Evolutionary conservation across 2,113 vertebrate species (phyloP).

Genomic region (Platysternon megacephalum): DNA sequence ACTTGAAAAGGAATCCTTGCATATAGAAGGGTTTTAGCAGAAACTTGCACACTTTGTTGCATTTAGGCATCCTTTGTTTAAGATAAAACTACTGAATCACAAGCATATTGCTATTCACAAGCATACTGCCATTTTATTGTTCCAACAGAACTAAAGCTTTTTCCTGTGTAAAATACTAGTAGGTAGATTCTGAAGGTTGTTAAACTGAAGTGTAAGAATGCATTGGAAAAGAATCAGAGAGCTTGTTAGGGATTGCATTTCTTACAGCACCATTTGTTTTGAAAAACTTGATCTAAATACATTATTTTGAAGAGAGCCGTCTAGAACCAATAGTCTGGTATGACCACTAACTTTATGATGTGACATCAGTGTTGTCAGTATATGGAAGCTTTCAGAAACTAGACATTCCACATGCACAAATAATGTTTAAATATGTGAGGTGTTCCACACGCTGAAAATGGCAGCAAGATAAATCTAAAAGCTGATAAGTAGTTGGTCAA

Average conservation of each 20-base stretch:
- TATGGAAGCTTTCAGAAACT: background rate
- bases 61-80: background rate
- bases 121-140: background rate
- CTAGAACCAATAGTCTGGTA: background rate
- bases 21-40: background rate
- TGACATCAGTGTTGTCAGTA: background rate
- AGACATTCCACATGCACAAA: background rate
- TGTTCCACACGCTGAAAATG: background rate
- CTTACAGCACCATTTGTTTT: rapidly evolving
- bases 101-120: background rate
- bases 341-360: rapidly evolving
- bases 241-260: rapidly evolving
- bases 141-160: background rate
- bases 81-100: background rate
- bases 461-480: background rate
- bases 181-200: background rate
- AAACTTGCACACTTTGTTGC: background rate
- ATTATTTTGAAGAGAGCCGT: background rate
- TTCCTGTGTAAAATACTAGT: background rate
- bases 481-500: background rate
- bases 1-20: background rate
- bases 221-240: background rate
- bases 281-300: background rate
- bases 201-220: rapidly evolving
- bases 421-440: background rate